These are phyloP conservation scores for Aepyceros melampus DNA, from an alignment of 2,113 vertebrate genomes.

Conservation along the genomic window DNA sequence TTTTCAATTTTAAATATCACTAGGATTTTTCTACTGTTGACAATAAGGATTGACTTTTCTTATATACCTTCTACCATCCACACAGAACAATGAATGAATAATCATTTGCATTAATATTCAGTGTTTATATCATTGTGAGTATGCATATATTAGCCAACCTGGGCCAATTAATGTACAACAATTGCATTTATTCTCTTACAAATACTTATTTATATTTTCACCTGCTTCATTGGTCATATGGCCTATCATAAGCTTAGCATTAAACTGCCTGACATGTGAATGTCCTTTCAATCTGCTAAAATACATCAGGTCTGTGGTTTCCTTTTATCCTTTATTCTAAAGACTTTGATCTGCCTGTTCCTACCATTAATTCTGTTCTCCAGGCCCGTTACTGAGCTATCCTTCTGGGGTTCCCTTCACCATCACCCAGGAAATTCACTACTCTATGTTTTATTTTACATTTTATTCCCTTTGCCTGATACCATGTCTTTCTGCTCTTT, in stretches of 20 bases:
- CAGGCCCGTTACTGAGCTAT: background rate
- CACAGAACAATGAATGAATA: background rate
- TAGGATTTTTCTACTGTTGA: background rate
- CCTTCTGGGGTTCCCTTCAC: background rate
- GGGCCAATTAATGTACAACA: background rate
- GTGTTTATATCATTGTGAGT: background rate
- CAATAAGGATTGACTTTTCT: background rate
- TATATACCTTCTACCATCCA: background rate
- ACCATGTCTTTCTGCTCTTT: background rate
- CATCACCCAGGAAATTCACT: accelerated
- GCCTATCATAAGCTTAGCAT: background rate
- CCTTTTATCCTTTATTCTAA: background rate
- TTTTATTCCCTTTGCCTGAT: background rate
- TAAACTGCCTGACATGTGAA: background rate
- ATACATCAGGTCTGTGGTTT: background rate
- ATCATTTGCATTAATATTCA: background rate
- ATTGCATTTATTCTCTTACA: background rate
- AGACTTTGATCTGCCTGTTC: background rate
- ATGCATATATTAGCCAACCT: background rate
- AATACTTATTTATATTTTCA: background rate
- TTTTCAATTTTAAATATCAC: background rate
- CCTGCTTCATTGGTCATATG: background rate
- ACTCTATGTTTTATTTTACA: background rate
- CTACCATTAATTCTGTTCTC: background rate
- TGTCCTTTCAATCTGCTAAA: background rate